Percentiles rank a stretch among this genome's conserved stretches.
phyloP scores from a whole-genome alignment of 1,140 invertebrate genomes.

The Goniozus legneri region DNA sequence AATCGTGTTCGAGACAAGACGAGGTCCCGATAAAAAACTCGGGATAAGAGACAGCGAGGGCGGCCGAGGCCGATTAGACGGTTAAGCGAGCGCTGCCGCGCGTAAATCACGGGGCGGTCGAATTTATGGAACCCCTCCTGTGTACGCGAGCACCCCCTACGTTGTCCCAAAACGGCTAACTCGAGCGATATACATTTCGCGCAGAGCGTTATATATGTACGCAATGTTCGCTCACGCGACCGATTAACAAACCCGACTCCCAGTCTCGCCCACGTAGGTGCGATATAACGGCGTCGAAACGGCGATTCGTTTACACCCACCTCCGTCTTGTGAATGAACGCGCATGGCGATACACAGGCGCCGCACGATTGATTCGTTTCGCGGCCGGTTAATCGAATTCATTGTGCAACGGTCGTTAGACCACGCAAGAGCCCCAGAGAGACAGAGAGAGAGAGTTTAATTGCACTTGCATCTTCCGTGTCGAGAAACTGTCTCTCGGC shows the following conservation, averaged over 20 bases:
- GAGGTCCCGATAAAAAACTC: conserved; percentile 9
- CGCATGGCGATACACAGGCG: conserved; percentile 5
- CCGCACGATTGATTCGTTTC: no score
- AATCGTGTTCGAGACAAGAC: no score
- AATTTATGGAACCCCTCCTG: conserved; percentile 28
- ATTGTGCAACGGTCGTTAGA: conserved; percentile 8
- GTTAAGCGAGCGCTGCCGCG: conserved; percentile 12
- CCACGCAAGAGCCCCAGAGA: conserved; percentile 1
- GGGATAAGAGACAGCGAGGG: neutral
- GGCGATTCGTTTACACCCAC: conserved; percentile 34
- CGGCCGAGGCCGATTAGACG: conserved; percentile 16
- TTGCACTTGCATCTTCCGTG: no score
- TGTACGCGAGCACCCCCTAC: no score
- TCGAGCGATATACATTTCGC: no score
- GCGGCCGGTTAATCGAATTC: no score
- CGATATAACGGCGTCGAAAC: conserved; percentile 27
- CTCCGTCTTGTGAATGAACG: conserved; percentile 14
- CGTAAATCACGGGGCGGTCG: conserved; percentile 21
- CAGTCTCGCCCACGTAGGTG: conserved; percentile 23
- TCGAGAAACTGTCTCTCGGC: no score
- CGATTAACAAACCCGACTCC: conserved; percentile 27
- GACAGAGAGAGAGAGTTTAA: conserved; percentile 6
- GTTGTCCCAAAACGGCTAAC: conserved; percentile 19
- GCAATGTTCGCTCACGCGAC: conserved; percentile 20
- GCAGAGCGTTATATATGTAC: conserved; percentile 34